Base-by-base conservation (phyloP, 2,888 invertebrate species). In the Dromius quadrimaculatus region DNA sequence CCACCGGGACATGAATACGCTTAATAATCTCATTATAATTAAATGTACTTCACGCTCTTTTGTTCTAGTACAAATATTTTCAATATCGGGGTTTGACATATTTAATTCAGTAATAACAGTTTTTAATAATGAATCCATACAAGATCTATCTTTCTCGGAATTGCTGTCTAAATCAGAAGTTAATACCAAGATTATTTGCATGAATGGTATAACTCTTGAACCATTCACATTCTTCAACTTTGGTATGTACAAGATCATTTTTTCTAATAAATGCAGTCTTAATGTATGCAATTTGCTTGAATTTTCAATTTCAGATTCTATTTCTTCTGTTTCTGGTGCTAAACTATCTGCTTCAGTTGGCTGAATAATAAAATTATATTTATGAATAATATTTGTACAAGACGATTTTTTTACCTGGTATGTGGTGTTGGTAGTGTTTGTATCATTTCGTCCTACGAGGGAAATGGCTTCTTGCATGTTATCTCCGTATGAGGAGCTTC, bases 401-500 rank as follows among this genome's bases (percentile, higher is more conserved):
- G 13, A 38, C n/a, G 19, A 43, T 63, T 32, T 38, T 77, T 77
- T 78, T 76, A 84, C 83, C 76, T 81, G 80, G 72, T 82, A 83
- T 71, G 81, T 82, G 19, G 84, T 81, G 38, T 85, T 84, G 50
- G 86, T 78, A 66, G 87, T 86, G 78, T 85, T 87, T 23, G 85
- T 85, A 77, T 88, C 88, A 71, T 87, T 87, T 69, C 87, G 83
- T 19, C 83, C 78, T 36, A 85, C 85, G 69, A 87, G 84, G 70
- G 77, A 80, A 34, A 80, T 79, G 19, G 84, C 81, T 76, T 89
- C 89, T 71, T 86, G 86, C 28, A 85, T 84, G 74, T 86, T 87
- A 78, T 92, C 92, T 76, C 95, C 96, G 80, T 96, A 96, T 1
- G 94, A 93, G 76, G 95, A 95, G 84, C 95, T 96, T 38, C 95